Base-by-base conservation (phyloP, 2,888 invertebrate species). In the Andrena bicolor region DNA sequence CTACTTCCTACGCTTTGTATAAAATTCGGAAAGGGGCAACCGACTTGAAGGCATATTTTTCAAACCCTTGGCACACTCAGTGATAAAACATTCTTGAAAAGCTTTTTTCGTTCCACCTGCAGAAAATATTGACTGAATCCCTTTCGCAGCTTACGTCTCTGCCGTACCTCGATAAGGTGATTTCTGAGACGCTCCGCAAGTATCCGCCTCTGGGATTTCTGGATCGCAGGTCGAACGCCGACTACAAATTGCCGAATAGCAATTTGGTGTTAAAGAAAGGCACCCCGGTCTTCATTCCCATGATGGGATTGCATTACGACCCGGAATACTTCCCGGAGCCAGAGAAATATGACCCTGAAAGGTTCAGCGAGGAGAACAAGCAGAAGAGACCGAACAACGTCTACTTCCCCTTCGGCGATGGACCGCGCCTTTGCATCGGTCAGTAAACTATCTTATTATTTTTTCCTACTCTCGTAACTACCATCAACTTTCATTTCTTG, bases 261-360 rank as follows among this genome's bases (percentile, higher is more conserved):
- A 82, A 92, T 63, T 13, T 91, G 7, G 70, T 87, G 0, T 60
- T 94, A 16, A 88, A 92, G 58, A 91, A 93, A 70, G 94, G 93
- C 2, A 92, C 90, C 8, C 90, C 91, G 0, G 83, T 94, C 0
- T 79, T 89, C 2, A 90, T 94, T n/a, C 91, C 94, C 0, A 87
- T 94, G 70, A 77, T 85, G 2, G 93, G 91, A 0, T 41, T 94
- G 16, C 94, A 94, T 23, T 90, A 89, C 20, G 94, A 94, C 82
- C 88, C 92, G 0, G 78, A 92, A 60, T 92, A 93, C 76, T 94
- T 90, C 71, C 92, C 94, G 0, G 89, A 94, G 56, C 94, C 94
- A 0, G 81, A 93, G 0, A 90, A 89, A 74, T 95, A 92, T 82
- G 92, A 94, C 85, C 94, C 94, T 0, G 93, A 94, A 53, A 87